These are phyloP conservation scores for Casuarius casuarius DNA, from an alignment of 2,113 vertebrate species.

Conservation along the genomic window DNA sequence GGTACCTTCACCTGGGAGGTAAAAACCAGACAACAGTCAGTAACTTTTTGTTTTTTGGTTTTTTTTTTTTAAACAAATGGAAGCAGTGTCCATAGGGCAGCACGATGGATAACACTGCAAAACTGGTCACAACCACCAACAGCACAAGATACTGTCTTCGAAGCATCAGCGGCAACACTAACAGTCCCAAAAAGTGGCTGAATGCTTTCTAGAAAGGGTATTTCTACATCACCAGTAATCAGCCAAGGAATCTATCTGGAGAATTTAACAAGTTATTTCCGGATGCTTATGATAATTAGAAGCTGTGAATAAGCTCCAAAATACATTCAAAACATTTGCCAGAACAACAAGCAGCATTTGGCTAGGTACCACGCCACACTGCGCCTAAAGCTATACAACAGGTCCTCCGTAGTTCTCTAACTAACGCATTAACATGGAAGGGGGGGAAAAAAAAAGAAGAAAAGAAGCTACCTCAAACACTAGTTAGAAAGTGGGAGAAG, in stretches of 20 bases:
- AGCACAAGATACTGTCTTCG: neutral
- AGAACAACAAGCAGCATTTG: neutral
- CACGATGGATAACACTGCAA: neutral
- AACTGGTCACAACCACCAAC: neutral
- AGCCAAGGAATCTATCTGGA: neutral
- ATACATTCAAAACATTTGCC: neutral
- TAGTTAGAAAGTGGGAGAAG: neutral
- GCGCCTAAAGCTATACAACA: constrained; percentile 8
- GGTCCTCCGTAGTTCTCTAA: neutral
- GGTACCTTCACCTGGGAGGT: neutral
- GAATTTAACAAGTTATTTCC: neutral
- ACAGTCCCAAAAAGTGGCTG: neutral
- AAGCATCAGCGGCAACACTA: neutral
- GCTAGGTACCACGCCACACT: neutral
- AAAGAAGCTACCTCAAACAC: neutral
- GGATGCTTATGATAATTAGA: neutral
- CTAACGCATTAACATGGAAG: neutral
- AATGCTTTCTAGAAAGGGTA: neutral
- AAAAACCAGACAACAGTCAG: neutral
- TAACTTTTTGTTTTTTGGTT: too few relatives aligned
- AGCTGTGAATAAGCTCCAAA: constrained; percentile 18
- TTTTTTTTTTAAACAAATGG: neutral
- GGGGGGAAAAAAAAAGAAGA: fast-evolving
- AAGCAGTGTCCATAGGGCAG: neutral
- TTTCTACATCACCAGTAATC: neutral